Conservation (phyloP, 1,140 invertebrate species). For the Anastrepha obliqua region DNA sequence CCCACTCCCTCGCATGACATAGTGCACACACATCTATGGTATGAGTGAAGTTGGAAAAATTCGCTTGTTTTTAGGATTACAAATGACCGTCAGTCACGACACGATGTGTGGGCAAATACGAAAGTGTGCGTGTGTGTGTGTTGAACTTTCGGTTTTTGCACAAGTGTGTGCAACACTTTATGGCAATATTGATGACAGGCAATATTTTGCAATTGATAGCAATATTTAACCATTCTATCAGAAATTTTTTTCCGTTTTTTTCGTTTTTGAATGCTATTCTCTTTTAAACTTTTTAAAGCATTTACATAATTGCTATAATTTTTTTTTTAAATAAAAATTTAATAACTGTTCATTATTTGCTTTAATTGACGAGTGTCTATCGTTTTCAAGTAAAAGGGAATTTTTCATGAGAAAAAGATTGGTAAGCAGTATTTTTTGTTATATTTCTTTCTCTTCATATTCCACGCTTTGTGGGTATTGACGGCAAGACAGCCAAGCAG, state of each 20-base stretch:
- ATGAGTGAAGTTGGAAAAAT: not conserved
- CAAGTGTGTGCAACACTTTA: constrained; percentile 2
- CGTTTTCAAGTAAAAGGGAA: too few relatives aligned
- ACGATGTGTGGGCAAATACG: not conserved
- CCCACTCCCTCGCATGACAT: too few relatives aligned
- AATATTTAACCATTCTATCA: not conserved
- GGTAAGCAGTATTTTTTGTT: not conserved
- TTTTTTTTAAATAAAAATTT: not conserved
- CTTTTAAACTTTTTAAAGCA: not conserved
- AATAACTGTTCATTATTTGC: not conserved
- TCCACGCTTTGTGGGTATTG: constrained; percentile 16
- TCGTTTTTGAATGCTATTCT: not conserved
- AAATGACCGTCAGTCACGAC: not conserved
- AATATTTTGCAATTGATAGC: constrained; percentile 23
- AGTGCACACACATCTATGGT: too few relatives aligned
- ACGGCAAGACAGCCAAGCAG: not conserved
- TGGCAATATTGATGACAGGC: constrained; percentile 22
- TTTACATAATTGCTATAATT: not conserved
- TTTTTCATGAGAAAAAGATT: too few relatives aligned
- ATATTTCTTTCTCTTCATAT: not conserved
- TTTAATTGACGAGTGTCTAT: not conserved
- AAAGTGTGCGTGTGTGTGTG: not conserved
- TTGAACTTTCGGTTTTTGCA: not conserved
- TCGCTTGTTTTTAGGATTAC: constrained; percentile 34
- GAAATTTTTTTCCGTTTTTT: not conserved